Conservation (phyloP, 2,113 vertebrate genomes). For the Grantiella picta region DNA sequence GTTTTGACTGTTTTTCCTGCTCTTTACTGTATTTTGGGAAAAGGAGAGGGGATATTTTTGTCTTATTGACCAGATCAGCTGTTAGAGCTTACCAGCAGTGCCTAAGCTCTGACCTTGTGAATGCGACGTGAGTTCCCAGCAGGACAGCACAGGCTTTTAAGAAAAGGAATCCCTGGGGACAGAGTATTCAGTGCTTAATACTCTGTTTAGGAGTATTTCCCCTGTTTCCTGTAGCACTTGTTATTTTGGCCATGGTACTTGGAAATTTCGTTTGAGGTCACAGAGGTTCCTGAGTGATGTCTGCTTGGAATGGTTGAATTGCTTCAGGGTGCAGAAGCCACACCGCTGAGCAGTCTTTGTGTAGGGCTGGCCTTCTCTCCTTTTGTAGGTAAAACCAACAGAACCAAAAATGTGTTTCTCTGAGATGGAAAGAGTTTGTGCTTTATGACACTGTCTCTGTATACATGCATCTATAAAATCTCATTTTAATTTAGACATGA, state of each 20-base stretch:
- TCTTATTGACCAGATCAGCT: background rate
- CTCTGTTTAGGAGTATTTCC: background rate
- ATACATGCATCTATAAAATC: background rate
- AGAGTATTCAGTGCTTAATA: background rate
- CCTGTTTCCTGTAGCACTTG: background rate
- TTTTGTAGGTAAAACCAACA: background rate
- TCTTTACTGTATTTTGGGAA: background rate
- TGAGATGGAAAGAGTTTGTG: background rate
- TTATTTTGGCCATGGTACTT: background rate
- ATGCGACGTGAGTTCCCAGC: fast-evolving
- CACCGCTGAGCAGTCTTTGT: fast-evolving
- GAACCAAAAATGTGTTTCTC: background rate
- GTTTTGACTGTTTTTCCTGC: background rate
- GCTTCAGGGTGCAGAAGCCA: background rate
- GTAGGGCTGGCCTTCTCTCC: background rate
- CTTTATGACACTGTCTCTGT: background rate
- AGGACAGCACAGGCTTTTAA: background rate
- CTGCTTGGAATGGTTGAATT: background rate
- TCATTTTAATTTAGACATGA: background rate
- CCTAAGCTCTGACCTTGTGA: background rate
- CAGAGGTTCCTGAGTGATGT: background rate
- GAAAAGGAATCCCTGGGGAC: background rate
- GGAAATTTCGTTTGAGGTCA: background rate
- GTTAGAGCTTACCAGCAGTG: background rate
- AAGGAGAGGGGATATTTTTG: background rate